Evolutionary conservation across 2,113 vertebrate species (phyloP).

Genomic region (Nothoprocta pentlandii): DNA sequence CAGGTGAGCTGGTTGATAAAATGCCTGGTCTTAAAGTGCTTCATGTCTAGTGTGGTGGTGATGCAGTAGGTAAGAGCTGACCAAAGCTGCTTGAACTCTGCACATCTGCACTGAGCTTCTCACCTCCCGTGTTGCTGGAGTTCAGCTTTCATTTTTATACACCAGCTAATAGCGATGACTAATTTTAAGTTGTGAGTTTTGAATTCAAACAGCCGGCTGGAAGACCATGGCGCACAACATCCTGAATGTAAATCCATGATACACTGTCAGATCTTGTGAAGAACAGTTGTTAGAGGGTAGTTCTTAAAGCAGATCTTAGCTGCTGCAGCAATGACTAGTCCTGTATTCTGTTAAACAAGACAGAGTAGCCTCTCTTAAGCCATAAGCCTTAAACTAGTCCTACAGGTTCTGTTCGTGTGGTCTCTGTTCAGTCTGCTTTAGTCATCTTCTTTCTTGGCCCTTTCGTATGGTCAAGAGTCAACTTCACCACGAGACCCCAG

Average conservation of each 20-base stretch:
- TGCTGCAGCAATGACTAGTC: too few relatives aligned
- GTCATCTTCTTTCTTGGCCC: slow-evolving; percentile 13
- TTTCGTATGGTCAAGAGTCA: background rate
- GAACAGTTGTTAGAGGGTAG: background rate
- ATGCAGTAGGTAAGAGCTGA: background rate
- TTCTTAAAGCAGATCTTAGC: background rate
- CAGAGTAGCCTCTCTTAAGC: background rate
- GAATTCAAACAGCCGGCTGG: background rate
- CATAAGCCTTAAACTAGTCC: background rate
- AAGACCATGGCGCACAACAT: background rate
- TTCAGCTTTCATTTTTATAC: background rate
- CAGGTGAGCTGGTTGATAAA: too few relatives aligned
- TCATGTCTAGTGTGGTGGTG: background rate
- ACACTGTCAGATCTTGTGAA: too few relatives aligned
- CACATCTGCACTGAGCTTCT: background rate
- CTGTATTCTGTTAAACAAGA: background rate
- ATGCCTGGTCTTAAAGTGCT: background rate
- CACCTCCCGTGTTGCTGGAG: background rate
- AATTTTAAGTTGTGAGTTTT: background rate
- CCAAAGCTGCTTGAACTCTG: background rate
- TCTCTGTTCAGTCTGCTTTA: background rate
- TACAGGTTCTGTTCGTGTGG: background rate
- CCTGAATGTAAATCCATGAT: background rate
- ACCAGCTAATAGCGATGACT: background rate
- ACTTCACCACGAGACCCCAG: slow-evolving; percentile 17